Evolutionary conservation across 2,113 vertebrate species (phyloP).

Genomic region (Microcebus murinus): DNA sequence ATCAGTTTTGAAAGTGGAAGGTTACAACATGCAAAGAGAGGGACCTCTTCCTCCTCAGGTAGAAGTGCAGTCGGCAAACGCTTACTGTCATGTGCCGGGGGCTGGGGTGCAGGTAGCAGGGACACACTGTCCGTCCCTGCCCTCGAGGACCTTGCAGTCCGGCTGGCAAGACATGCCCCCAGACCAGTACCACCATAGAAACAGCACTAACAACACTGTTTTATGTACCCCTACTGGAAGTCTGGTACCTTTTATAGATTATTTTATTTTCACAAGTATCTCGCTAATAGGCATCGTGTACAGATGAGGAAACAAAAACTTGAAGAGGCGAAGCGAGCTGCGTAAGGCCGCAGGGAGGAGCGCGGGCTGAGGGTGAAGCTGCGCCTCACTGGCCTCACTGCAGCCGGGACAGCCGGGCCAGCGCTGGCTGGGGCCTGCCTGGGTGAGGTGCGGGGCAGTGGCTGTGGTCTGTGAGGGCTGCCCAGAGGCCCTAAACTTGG

Average conservation of each 20-base stretch:
- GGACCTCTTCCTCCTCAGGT: neutral
- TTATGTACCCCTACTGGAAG: neutral
- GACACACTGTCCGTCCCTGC: rapidly evolving
- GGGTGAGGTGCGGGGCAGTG: neutral
- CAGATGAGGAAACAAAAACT: neutral
- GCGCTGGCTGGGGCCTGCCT: too few relatives aligned
- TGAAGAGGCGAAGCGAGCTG: neutral
- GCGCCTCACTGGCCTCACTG: too few relatives aligned
- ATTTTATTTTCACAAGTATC: neutral
- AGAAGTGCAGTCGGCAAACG: neutral
- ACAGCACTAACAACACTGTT: neutral
- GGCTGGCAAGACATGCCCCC: neutral
- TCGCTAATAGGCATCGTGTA: neutral
- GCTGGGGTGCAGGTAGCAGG: neutral
- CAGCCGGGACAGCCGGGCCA: too few relatives aligned
- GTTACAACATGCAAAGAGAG: neutral
- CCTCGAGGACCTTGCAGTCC: neutral
- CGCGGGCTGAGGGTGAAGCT: neutral
- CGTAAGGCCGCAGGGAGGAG: neutral
- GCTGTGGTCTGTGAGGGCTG: too few relatives aligned
- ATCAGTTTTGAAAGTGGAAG: neutral
- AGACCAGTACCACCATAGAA: neutral
- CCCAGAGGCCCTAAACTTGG: neutral
- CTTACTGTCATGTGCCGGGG: neutral
- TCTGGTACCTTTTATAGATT: neutral